Base-by-base conservation (phyloP, 2,797 vertebrate species). In the Pristis pectinata region DNA sequence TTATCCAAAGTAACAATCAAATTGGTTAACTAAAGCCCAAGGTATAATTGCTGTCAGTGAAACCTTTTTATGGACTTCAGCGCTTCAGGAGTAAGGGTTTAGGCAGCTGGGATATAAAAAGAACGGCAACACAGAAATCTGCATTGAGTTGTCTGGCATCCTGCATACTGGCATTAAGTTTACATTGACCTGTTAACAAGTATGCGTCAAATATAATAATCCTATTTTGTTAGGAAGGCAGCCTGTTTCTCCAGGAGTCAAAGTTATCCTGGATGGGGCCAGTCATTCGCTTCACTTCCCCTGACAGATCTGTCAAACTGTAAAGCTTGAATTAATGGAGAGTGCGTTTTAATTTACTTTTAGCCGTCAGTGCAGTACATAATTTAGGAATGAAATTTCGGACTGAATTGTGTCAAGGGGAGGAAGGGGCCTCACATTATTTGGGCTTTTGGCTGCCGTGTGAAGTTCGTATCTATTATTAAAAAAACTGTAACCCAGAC, bases 91-190 rank as follows among this genome's bases (percentile, higher is more conserved):
- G 94, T 24, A 15, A 10, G 10, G 94, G 93, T 83, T 80, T 87
- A 94, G 95, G 94, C 96, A 97, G 95, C 95, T 97, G 96, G 96
- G 95, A 87, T 95, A 95, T 95, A 77, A 74, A 93, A 91, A 37
- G 94, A 95, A 94, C 56, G 94, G 87, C 94, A 95, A 95, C 95
- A 96, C 96, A 95, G 30, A 93, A 82, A 94, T 95, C 95, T 95
- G 95, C 0, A 64, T n/a, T 70, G 92, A 74, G 44, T 93, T 93
- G 24, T 22, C 67, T 74, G 13, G 67, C 41, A 72, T 30, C 92
- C 67, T 44, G 49, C 13, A 8, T 49, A 74, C 34, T 93, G 67
- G 1, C 67, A 74, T 49, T 27, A 53, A 74, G 56, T 72, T 53
- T 93, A 19, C 74, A 72, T 34, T 93, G 37, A 74, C 30, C 13